phyloP scores from a whole-genome alignment of 2,888 invertebrate genomes.

The Nowickia ferox region DNA sequence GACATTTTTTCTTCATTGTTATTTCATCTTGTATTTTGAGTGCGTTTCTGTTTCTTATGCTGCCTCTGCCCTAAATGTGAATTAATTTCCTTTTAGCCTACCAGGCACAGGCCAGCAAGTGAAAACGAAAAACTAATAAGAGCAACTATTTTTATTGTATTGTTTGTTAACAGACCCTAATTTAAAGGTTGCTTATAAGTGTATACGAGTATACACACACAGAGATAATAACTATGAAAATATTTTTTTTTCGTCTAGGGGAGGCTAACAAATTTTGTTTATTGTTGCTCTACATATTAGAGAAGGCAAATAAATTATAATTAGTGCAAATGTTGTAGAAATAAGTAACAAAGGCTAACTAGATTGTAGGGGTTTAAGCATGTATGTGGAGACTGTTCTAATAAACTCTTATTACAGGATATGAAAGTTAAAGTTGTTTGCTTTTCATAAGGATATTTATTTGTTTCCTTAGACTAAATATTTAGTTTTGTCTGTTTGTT shows the following conservation, averaged over 20 bases:
- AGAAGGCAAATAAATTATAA: conserved; percentile 70
- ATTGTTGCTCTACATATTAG: conserved; percentile 30
- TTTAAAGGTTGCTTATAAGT: conserved; percentile 54
- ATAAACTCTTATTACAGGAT: conserved; percentile 2
- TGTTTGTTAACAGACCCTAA: conserved; percentile 49
- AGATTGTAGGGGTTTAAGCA: conserved; percentile 12
- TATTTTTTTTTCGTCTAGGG: conserved; percentile 39
- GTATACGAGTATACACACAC: conserved; percentile 29
- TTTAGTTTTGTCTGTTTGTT: no score
- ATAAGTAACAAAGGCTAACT: conserved; percentile 54
- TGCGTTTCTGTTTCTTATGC: not conserved
- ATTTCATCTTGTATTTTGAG: conserved; percentile 21
- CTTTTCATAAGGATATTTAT: conserved; percentile 3
- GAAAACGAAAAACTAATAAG: not conserved
- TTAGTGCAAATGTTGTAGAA: conserved; percentile 64
- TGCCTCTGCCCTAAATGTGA: conserved; percentile 14
- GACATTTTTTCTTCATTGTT: conserved; percentile 69
- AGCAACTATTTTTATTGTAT: conserved; percentile 38
- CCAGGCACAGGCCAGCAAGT: not conserved
- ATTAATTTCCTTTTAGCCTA: conserved; percentile 35
- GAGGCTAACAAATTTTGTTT: conserved; percentile 27
- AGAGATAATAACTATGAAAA: conserved; percentile 58
- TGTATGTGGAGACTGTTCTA: not conserved
- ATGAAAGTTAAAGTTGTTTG: conserved; percentile 7
- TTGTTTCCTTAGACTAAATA: no score